A percentile compares a stretch with the other conserved stretches of the same genome.
Evolutionary conservation across 2,113 vertebrate genomes (phyloP).

Genomic region (Oreamnos americanus): DNA sequence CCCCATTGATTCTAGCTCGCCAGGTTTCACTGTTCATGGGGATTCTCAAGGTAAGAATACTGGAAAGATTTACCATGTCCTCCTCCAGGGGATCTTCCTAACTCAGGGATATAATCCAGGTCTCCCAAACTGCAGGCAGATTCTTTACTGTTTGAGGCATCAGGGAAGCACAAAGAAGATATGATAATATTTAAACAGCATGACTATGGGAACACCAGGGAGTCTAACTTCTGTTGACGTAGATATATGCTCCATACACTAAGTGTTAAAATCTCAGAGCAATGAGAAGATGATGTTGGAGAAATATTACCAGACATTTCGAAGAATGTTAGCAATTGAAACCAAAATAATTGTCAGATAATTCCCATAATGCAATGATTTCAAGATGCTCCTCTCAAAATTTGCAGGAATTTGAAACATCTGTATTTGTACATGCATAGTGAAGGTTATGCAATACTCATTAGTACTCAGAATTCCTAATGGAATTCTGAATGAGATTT

Average conservation of each 20-base stretch:
- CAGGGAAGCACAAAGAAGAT: background rate
- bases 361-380: background rate
- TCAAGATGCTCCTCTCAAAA: background rate
- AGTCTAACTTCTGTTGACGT: background rate
- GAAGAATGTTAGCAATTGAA: background rate
- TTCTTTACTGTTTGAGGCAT: background rate
- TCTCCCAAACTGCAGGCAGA: background rate
- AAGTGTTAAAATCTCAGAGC: background rate
- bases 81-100: background rate
- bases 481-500: background rate
- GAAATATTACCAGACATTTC: background rate
- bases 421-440: background rate
- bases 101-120: background rate
- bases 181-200: background rate
- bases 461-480: background rate
- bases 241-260: background rate
- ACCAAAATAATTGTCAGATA: background rate
- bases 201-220: background rate
- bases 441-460: background rate
- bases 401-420: background rate
- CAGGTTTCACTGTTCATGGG: background rate
- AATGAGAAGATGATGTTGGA: background rate
- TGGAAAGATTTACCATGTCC: background rate
- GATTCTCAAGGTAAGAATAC: background rate
- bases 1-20: background rate